Percentiles rank a stretch among this genome's conserved stretches.
phyloP scores from a whole-genome alignment of 1,140 invertebrate genomes.

The Bombus waltoni region DNA sequence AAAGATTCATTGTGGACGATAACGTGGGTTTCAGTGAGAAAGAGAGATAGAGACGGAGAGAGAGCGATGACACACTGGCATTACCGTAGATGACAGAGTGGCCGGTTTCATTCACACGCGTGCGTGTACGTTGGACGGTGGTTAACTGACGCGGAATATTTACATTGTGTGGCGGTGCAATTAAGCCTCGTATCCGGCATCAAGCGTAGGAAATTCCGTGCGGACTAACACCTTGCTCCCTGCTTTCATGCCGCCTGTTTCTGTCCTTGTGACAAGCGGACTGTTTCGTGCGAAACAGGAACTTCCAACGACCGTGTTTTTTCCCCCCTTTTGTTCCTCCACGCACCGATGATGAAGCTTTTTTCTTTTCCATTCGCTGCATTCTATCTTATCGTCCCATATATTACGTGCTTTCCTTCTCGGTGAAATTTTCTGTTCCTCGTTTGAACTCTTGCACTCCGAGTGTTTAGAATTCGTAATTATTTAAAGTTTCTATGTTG shows the following conservation, averaged over 20 bases:
- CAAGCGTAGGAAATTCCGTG: conserved; percentile 78
- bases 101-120: conserved; percentile 70
- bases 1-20: conserved; percentile 69
- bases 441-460: not conserved
- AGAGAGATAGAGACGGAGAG: conserved; percentile 6
- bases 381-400: not conserved
- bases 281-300: conserved; percentile 36
- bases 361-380: not conserved
- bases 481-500: no score
- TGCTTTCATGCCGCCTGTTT: conserved; percentile 72
- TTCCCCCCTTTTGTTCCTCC: not conserved
- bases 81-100: conserved; percentile 77
- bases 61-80: conserved; percentile 78
- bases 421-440: not conserved
- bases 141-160: conserved; percentile 81
- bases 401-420: no score
- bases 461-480: no score
- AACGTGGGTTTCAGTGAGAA: conserved; percentile 51
- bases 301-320: conserved; percentile 36
- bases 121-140: conserved; percentile 59
- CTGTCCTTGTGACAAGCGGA: conserved; percentile 55
- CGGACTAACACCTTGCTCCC: conserved; percentile 77
- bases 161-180: conserved; percentile 80
- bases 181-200: conserved; percentile 80
- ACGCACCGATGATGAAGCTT: not conserved